Evolutionary conservation across 2,113 vertebrate species (phyloP).

Genomic region (Sebastes schlegelii): DNA sequence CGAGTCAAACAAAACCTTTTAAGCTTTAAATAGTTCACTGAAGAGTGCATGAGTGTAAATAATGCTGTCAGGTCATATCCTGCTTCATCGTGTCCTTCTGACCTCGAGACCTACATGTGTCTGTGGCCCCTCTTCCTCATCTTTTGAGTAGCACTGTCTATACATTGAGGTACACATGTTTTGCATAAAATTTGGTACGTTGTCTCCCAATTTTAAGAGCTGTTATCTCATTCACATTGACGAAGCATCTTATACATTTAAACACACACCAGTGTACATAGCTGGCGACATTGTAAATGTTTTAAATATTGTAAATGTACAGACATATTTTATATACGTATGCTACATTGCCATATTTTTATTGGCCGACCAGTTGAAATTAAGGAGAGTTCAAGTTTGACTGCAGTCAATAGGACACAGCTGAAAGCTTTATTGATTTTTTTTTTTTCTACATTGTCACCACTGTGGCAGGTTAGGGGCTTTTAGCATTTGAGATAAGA

Average conservation of each 20-base stretch:
- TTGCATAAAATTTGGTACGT: slow-evolving; percentile 47
- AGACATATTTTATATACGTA: slow-evolving; percentile 88
- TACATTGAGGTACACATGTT: slow-evolving; percentile 56
- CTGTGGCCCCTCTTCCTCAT: slow-evolving; percentile 26
- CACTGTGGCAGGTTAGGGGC: slow-evolving; percentile 31
- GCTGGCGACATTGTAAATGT: slow-evolving; percentile 81
- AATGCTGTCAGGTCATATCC: slow-evolving; percentile 56
- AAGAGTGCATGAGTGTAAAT: slow-evolving; percentile 77
- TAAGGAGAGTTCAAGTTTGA: slow-evolving; percentile 53
- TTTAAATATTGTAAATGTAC: slow-evolving; percentile 86
- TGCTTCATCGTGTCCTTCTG: slow-evolving; percentile 40
- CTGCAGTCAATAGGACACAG: slow-evolving; percentile 47
- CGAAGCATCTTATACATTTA: slow-evolving; percentile 37
- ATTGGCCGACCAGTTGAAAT: slow-evolving; percentile 71
- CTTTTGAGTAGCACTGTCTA: slow-evolving; percentile 64
- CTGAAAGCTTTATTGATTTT: slow-evolving; percentile 19
- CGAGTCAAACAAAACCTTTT: slow-evolving; percentile 52
- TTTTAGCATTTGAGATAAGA: slow-evolving; percentile 30
- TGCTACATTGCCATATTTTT: slow-evolving; percentile 83
- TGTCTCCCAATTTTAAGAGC: slow-evolving; percentile 51
- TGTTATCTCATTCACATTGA: slow-evolving; percentile 34
- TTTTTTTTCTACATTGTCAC: slow-evolving; percentile 10
- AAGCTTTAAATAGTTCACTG: slow-evolving; percentile 62
- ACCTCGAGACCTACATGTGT: slow-evolving; percentile 37
- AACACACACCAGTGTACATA: slow-evolving; percentile 68